Evolutionary conservation across 37 sponge, comb jelly and placozoan genomes (phyloP), one percentile per base, ranked within the genome.

Genomic region (Spongilla lacustris): DNA sequence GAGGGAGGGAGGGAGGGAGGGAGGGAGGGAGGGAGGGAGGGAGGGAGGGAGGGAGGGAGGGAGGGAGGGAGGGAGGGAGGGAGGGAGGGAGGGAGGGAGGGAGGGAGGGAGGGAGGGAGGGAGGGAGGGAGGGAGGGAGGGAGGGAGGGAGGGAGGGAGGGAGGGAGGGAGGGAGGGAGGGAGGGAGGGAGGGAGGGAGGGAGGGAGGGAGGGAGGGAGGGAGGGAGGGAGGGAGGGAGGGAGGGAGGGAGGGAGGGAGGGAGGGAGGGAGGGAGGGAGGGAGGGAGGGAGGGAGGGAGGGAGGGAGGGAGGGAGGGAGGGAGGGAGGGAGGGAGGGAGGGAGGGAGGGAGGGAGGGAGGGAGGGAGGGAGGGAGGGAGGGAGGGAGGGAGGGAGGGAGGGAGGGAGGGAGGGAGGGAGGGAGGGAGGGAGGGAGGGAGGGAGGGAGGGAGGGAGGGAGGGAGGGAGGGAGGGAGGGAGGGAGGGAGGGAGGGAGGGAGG

Each of bases 1-100:
- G 19, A 31, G 2, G 28, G 71, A 70, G 71, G 71, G 9, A 70
- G 71, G 71, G 71, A 70, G 10, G 71, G 71, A 70, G 71, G 71
- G 71, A 9, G 71, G 10, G 10, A 9, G 71, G 9, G 71, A 9
- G 9, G 9, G 71, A 9, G 46, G 8, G 8, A 8, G 46, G 8
- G 46, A 8, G 46, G 46, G 46, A 8, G 8, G 46, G 46, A 46
- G 46, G 46, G 8, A 46, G 46, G 46, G 8, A 46, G 46, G 46
- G 8, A 8, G 46, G 46, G 46, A 8, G 46, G 46, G 8, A 8
- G 46, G 8, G 46, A 8, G 8, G 8, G 46, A 8, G 46, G 8
- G 8, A 8, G 46, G 8, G 46, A 8, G 46, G 46, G 46, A 46
- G 46, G 46, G 8, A 46, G 46, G 46, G 46, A 46, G 8, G 46